Base-by-base conservation (phyloP, 2,888 invertebrate species). In the Drosophila conformis region DNA sequence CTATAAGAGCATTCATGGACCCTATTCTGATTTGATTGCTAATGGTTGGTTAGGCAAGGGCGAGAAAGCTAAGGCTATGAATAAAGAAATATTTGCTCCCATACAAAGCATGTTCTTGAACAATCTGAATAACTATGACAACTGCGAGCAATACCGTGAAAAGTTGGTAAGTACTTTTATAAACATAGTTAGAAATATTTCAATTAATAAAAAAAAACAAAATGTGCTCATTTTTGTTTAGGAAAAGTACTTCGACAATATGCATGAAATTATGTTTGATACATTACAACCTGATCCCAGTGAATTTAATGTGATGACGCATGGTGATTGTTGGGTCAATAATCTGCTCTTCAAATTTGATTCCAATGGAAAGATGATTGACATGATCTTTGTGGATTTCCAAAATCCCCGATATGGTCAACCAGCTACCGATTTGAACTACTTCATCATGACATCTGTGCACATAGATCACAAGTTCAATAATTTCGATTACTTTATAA, bases 241-340 rank as follows among this genome's bases (percentile, higher is more conserved):
- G 91, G 67, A 65, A 13, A 31, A 15, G 2, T 65, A 81, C 42
- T 87, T 89, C 35, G 3, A 4, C 3, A 65, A 49, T 2, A 10
- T 83, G 4, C 5, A 51, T 4, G 69, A 85, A 0, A 10, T 57
- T 4, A 75, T 84, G 0, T 21, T 66, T 0, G 2, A 33, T 0
- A 6, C 52, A 1, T 57, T 49, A 6, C 33, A 21, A 4, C 2
- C 46, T 2, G 73, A 90, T 71, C 80, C 78, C 0, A 56, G 56
- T 5, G 87, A 88, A 4, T 91, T 92, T 4, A 90, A 86, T 80
- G 89, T 84, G 0, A 46, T 92, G 0, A 83, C 76, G 58, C 92
- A 93, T 66, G 92, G 92, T 0, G 92, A 91, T 63, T 86, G 82
- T 31, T 91, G 91, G 91, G 77, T 81, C 25, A 91, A 91, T 52